Evolutionary conservation across 2,888 invertebrate species (phyloP).

Genomic region (Halictus quadricinctus): DNA sequence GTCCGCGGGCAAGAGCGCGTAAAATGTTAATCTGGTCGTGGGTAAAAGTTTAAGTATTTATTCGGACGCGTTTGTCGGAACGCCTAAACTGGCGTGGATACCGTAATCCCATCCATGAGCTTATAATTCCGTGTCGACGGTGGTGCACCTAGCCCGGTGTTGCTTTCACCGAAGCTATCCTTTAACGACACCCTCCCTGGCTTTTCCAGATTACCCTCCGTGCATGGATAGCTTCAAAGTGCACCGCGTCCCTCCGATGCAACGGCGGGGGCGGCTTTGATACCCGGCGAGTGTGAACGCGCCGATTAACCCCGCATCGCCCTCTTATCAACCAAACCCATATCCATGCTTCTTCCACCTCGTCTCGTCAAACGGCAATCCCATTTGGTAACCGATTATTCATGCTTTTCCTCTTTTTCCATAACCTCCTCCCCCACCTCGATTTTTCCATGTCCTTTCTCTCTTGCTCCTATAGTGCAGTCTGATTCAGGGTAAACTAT

Average conservation of each 20-base stretch:
- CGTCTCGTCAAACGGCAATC: slow-evolving; percentile 49
- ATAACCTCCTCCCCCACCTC: neutral
- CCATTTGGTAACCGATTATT: slow-evolving; percentile 53
- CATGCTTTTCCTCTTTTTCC: neutral
- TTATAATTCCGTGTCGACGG: slow-evolving; percentile 56
- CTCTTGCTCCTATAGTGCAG: neutral
- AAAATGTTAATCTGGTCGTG: slow-evolving; percentile 6
- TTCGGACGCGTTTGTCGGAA: slow-evolving; percentile 39
- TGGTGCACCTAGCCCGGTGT: slow-evolving; percentile 39
- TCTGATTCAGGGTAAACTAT: neutral
- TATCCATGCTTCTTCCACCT: slow-evolving; percentile 64
- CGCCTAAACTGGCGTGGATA: slow-evolving; percentile 40
- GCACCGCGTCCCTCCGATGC: slow-evolving; percentile 41
- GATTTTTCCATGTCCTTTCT: neutral
- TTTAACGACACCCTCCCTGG: slow-evolving; percentile 51
- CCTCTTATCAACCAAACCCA: slow-evolving; percentile 69
- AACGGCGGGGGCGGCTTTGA: slow-evolving; percentile 68
- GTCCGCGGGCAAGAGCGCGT: neutral
- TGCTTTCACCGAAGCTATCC: slow-evolving; percentile 53
- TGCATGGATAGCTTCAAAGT: slow-evolving; percentile 55
- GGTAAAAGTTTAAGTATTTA: neutral
- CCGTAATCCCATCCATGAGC: slow-evolving; percentile 50
- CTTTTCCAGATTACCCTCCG: slow-evolving; percentile 52
- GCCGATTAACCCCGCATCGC: slow-evolving; percentile 77
- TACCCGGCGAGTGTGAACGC: slow-evolving; percentile 74